Base-by-base conservation (phyloP, 2,113 vertebrate species). In the Lampris megalopsis region DNA sequence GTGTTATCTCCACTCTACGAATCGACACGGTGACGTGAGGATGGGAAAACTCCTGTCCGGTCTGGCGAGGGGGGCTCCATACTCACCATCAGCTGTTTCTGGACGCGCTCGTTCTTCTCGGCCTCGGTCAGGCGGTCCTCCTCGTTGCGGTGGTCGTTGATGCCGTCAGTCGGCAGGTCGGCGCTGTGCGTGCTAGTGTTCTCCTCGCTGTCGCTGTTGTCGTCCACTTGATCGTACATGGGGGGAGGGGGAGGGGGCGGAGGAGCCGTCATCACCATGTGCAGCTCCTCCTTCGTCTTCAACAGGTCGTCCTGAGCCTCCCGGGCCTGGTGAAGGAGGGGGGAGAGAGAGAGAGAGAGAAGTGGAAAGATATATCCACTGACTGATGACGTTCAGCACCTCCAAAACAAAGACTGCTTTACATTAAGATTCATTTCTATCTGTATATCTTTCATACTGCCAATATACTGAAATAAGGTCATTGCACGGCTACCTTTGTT, bases 21-120 rank as follows among this genome's bases (percentile, higher is more conserved):
- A 24, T 0, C 24, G 24, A 24, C 24, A 24, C 24, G 24, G 24
- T 24, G 24, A 24, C 24, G 24, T 45, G 6, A 4, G 43, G 6
- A 3, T 45, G 43, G 6, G 43, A 4, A 6, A 45, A 3, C 6
- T 3, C 6, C 3, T 45, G 43, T 45, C 43, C 6, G 43, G 43
- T 45, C 3, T 1, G 43, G 43, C 36, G 3, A n/a, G 3, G 7
- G 3, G 9, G 3, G 7, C 50, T 1, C 2, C 0, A 7, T 47
- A 6, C 94, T 94, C 87, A 98, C 97, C 97, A 90, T 87, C 80
- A 99, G 94, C 74, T 99, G 97, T 54, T 86, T 95, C 93, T 99
- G 97, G 56, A 99, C 96, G 0, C 96, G 96, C 56, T 96, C 95
- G 0, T 99, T 99, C 94, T 99, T 99, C 93, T 97, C 95, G 0